Evolutionary conservation across 2,888 invertebrate genomes (phyloP).

Genomic region (Achlya flavicornis): DNA sequence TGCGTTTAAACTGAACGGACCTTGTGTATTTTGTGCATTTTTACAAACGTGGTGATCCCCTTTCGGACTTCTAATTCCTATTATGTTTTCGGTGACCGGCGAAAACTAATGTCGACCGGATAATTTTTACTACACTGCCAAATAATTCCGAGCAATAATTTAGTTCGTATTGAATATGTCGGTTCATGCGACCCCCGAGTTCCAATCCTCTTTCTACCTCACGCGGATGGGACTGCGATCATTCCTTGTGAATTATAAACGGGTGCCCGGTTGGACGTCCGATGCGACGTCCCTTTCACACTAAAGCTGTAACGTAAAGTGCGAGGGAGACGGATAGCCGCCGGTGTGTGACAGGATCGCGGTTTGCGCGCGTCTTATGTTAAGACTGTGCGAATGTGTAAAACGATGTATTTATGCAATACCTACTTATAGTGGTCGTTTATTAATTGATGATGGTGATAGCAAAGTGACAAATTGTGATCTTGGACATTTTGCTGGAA

Average conservation of each 20-base stretch:
- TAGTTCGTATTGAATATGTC: constrained; percentile 20
- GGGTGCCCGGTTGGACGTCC: constrained; percentile 11
- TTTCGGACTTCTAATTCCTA: constrained; percentile 4
- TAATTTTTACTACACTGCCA: constrained; percentile 38
- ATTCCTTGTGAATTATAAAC: constrained; percentile 18
- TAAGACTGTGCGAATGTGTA: constrained; percentile 54
- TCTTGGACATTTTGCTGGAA: constrained; percentile 24
- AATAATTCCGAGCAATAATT: constrained; percentile 47
- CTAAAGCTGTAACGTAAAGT: constrained; percentile 14
- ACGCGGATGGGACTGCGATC: constrained; percentile 20
- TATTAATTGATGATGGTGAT: constrained; percentile 53
- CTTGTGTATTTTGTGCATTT: constrained; percentile 2
- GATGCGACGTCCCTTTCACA: constrained; percentile 20
- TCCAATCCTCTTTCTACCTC: constrained; percentile 14
- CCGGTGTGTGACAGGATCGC: constrained; percentile 25
- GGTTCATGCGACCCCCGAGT: not conserved
- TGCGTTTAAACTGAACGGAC: constrained; percentile 17
- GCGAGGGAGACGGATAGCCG: constrained; percentile 14
- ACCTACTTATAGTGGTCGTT: constrained; percentile 43
- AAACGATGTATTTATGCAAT: constrained; percentile 60
- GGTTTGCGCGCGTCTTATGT: constrained; percentile 57
- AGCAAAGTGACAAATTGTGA: constrained; percentile 67
- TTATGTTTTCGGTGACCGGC: not conserved
- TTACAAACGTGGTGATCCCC: not conserved
- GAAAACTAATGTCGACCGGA: not conserved